These are phyloP conservation scores for Dendrophyllia cribrosa DNA, from an alignment of 64 coral and sea anemone species.

Conservation along the genomic window DNA sequence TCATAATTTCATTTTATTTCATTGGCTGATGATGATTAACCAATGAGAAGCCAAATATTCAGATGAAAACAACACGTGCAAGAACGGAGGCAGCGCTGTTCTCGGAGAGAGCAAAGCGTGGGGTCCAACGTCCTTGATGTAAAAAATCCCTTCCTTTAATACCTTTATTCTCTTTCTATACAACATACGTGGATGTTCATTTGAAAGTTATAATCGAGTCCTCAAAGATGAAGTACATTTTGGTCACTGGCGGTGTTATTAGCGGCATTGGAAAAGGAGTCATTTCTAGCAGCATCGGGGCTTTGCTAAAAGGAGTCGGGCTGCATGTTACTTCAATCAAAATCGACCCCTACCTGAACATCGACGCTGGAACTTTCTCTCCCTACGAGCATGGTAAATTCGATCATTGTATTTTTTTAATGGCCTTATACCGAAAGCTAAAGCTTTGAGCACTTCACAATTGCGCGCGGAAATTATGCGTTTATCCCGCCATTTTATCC, in stretches of 20 bases:
- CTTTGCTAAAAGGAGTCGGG: slow-evolving; percentile 86
- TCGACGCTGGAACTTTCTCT: slow-evolving; percentile 93
- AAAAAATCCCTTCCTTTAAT: background rate
- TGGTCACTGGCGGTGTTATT: slow-evolving; percentile 98
- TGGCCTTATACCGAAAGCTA: too few relatives aligned
- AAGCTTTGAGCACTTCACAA: background rate
- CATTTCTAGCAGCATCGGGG: slow-evolving; percentile 94
- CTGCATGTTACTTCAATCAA: slow-evolving; percentile 91
- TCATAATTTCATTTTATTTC: background rate
- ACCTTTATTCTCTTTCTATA: background rate
- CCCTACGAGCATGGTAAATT: slow-evolving; percentile 90
- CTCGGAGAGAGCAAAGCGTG: background rate
- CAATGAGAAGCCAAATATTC: background rate
- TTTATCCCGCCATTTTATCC: slow-evolving; percentile 7
- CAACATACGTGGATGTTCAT: background rate
- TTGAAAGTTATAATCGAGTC: background rate
- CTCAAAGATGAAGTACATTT: slow-evolving; percentile 92
- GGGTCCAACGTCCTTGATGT: too few relatives aligned
- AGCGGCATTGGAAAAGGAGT: slow-evolving; percentile 97
- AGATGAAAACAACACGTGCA: background rate
- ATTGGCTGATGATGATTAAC: background rate
- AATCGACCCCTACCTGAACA: slow-evolving; percentile 96
- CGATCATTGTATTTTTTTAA: background rate
- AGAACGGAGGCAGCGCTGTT: background rate
- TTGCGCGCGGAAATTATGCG: background rate